Base-by-base conservation (phyloP, 1,140 invertebrate species). In the Trichonephila clavata region DNA sequence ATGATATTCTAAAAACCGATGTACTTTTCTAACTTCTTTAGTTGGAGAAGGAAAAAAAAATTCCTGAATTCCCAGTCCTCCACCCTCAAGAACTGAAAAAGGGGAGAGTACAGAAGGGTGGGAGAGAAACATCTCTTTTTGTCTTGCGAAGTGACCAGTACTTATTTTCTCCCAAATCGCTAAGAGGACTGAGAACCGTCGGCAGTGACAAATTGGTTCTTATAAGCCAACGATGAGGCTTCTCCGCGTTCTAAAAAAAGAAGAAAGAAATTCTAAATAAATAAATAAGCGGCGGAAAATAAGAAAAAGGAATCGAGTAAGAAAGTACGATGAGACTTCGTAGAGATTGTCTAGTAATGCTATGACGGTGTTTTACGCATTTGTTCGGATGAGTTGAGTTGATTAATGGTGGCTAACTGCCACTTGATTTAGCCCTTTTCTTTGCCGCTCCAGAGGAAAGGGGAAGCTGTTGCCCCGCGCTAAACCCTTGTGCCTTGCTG, bases 121-220 rank as follows among this genome's bases (percentile, higher is more conserved):
- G 13, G 50, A 32, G 50, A 77, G 50, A 81, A 61, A 59, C 77
- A 92, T 84, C 57, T 83, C 92, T 80, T 57, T 88, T 88, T 92
- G 50, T 57, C 43, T 88, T 87, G 68, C 50, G 90, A 92, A 93
- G 92, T 93, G 92, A 93, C 92, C 92, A 39, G 71, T 93, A 87
- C 84, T 93, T 93, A 93, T 88, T 93, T 43, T 68, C 83, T 88
- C 80, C 92, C 80, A 86, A 86, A 86, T 86, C 83, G 39, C 89
- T 60, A 92, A 92, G 32, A 92, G 80, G 71, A 84, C 77, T 27
- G 39, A 65, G 32, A 21, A 43, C 32, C n/a, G 88, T 80, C 43
- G 57, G 61, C 92, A 81, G 92, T 93, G 86, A 93, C 92, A 93
- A 93, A 93, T 93, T 61, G 92, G 92, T 93, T 93, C 86, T 43